Conservation (phyloP, 2,797 vertebrate genomes). For the Hydrocynus forskahlii region DNA sequence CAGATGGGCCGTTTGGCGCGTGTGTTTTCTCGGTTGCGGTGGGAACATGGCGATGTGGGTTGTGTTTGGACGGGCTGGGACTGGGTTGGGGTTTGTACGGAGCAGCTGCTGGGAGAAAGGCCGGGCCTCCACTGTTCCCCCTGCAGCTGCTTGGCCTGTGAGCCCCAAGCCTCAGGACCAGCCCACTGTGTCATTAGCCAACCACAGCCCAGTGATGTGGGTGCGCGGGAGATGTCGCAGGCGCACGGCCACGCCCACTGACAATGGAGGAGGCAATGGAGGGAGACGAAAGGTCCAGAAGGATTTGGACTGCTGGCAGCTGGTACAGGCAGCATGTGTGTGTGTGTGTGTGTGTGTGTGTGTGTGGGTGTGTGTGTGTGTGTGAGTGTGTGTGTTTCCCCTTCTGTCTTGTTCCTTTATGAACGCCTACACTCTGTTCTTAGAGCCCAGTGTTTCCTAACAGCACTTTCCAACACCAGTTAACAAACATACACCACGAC, state of each 20-base stretch:
- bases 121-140: conserved; percentile 39
- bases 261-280: conserved; percentile 58
- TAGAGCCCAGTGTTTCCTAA: too few relatives aligned
- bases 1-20: conserved; percentile 49
- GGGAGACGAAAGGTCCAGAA: conserved; percentile 37
- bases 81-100: conserved; percentile 25
- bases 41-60: conserved; percentile 46
- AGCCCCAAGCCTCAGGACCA: conserved; percentile 11
- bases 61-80: conserved; percentile 43
- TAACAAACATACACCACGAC: too few relatives aligned
- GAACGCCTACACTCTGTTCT: too few relatives aligned
- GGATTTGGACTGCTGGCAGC: conserved; percentile 28
- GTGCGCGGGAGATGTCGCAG: conserved; percentile 45
- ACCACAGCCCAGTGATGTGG: conserved; percentile 55
- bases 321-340: neutral
- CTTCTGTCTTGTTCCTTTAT: neutral
- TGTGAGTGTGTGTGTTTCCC: neutral
- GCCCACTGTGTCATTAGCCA: conserved; percentile 47
- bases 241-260: conserved; percentile 35
- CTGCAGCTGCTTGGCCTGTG: conserved; percentile 71
- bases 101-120: conserved; percentile 38
- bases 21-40: conserved; percentile 51
- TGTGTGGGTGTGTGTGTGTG: too few relatives aligned
- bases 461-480: too few relatives aligned
- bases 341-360: too few relatives aligned